Percentiles rank a stretch among this genome's conserved stretches.
These are phyloP conservation scores for Lamellibrachia luymesi DNA, from an alignment of 1,140 invertebrate genomes.

Conservation along the genomic window DNA sequence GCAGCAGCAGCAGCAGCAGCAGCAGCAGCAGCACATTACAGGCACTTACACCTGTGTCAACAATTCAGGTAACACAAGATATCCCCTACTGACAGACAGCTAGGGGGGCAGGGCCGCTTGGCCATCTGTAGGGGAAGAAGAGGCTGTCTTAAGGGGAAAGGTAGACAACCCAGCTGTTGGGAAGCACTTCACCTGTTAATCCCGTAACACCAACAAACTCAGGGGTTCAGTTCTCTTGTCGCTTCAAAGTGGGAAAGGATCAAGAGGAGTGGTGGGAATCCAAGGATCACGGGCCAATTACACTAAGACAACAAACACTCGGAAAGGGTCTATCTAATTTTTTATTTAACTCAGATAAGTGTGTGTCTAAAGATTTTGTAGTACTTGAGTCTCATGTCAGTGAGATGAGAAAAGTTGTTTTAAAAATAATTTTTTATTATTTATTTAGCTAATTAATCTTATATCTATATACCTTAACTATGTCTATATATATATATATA, in stretches of 20 bases:
- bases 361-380: neutral
- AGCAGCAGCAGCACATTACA: neutral
- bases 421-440: too few species aligned
- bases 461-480: too few species aligned
- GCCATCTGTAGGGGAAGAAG: neutral
- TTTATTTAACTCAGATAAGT: neutral
- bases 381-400: neutral
- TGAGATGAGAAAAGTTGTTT: neutral
- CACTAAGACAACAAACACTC: neutral
- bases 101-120: neutral
- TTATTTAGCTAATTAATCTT: too few species aligned
- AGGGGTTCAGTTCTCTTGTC: neutral
- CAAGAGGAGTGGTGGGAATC: neutral
- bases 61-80: neutral
- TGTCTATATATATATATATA: too few species aligned
- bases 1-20: neutral
- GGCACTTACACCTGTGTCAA: neutral
- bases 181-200: neutral
- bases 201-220: neutral
- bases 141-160: neutral
- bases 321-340: neutral
- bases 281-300: neutral
- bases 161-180: neutral
- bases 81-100: neutral
- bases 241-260: neutral